Base-by-base conservation (phyloP, 2,113 vertebrate species). In the Laticauda laticaudata region DNA sequence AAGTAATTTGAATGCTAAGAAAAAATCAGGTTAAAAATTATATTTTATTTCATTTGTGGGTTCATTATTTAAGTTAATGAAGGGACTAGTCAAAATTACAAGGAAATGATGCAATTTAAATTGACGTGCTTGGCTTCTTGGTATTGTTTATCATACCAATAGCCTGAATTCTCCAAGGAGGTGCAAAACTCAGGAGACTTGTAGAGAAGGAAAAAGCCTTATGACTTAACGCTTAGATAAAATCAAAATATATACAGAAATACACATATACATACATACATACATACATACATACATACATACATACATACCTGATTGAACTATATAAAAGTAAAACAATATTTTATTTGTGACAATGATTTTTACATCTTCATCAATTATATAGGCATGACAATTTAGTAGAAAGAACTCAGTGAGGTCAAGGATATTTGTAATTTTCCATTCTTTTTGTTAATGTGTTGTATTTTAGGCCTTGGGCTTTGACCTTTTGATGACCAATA, bases 161-260 rank as follows among this genome's bases (percentile, higher is more conserved):
- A 26, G 45, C 53, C 5, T 94, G 21, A 39, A 48, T 93, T 51
- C 85, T 88, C 91, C 75, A 93, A 92, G 89, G 15, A 88, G 57
- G 0, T n/a, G 9, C 55, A 92, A 93, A 20, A 61, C 3, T 53
- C 92, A 56, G 8, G 56, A n/a, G 10, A 89, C 1, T 15, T 89
- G 5, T 6, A 53, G 61, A 43, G 59, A 64, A 89, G 45, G 23
- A 9, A 61, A 64, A 90, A 69, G 20, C 10, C 34, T 92, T 43
- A 8, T 2, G 45, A 43, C 11, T 89, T 91, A 53, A 88, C 12
- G 43, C 0, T 69, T 39, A 6, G 11, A 51, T 2, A n/a, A 55
- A 90, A 88, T 8, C 85, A 90, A 90, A 92, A 90, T 85, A 53
- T 0, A 5, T 92, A 24, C 10, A 39, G 45, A 43, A 87, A 57